A percentile compares a stretch with the other conserved stretches of the same genome.
phyloP scores from a whole-genome alignment of 2,113 vertebrate species.

The Pelobates fuscus region DNA sequence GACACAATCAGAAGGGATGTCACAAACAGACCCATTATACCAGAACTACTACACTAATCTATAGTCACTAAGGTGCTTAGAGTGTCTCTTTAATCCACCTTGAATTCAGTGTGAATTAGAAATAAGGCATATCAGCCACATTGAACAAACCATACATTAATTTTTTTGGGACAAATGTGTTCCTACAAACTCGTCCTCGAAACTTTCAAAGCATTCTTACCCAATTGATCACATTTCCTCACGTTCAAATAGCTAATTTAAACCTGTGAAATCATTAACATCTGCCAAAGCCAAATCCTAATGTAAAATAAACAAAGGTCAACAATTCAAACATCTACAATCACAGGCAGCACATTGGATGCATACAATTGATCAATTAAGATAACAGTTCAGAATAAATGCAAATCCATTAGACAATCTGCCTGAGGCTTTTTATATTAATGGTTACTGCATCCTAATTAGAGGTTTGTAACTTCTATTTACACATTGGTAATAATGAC shows the following conservation, averaged over 20 bases:
- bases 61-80: too few species aligned
- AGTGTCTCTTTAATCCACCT: too few species aligned
- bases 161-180: too few species aligned
- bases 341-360: slow-evolving; percentile 7
- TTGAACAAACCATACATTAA: too few species aligned
- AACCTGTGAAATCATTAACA: slow-evolving; percentile 9
- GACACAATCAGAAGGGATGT: too few species aligned
- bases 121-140: too few species aligned
- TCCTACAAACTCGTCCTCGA: too few species aligned
- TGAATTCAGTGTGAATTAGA: too few species aligned
- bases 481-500: background rate
- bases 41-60: too few species aligned
- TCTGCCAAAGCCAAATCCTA: slow-evolving; percentile 31
- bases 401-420: background rate
- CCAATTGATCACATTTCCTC: slow-evolving; percentile 12
- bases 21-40: too few species aligned
- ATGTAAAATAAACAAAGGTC: slow-evolving; percentile 35
- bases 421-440: slow-evolving; percentile 17
- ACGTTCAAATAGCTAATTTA: slow-evolving; percentile 1
- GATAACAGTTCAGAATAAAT: slow-evolving; percentile 22
- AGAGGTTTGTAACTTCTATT: slow-evolving; percentile 2
- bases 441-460: slow-evolving; percentile 20
- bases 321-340: slow-evolving; percentile 25
- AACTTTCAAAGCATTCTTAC: background rate
- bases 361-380: slow-evolving; percentile 40